Conservation (phyloP, 2,797 vertebrate genomes). For the Adelosebastes latens region DNA sequence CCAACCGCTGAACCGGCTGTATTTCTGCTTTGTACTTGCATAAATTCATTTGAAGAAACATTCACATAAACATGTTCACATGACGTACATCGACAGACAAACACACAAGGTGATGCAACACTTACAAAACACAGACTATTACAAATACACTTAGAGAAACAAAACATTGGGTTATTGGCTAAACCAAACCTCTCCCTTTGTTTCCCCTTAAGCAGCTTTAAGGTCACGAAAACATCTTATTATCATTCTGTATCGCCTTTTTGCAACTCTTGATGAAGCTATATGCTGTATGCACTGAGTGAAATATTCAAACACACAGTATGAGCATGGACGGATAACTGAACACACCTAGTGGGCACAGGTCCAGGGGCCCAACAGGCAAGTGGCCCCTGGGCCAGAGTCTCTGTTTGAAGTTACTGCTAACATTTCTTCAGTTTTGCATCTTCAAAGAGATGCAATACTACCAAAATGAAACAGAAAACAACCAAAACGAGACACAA, state of each 20-base stretch:
- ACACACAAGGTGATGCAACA: slow-evolving; percentile 6
- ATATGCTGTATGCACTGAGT: neutral
- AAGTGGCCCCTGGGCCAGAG: no score
- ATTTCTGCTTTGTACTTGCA: slow-evolving; percentile 30
- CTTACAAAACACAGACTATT: slow-evolving; percentile 30
- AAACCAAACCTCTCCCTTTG: neutral
- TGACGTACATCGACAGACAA: slow-evolving; percentile 4
- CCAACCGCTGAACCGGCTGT: neutral
- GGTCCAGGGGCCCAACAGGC: no score
- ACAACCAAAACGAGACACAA: no score
- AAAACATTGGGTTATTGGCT: neutral
- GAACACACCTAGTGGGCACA: no score
- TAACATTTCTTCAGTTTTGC: no score
- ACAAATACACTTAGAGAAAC: slow-evolving; percentile 1
- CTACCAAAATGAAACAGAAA: no score
- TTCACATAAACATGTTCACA: neutral
- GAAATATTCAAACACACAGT: neutral
- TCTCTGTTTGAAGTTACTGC: no score
- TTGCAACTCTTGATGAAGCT: neutral
- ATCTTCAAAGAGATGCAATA: no score
- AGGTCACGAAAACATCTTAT: neutral
- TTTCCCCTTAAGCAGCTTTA: neutral
- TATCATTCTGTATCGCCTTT: neutral
- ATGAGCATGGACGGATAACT: no score
- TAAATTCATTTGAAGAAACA: neutral